Evolutionary conservation across 2,888 invertebrate genomes (phyloP).

Genomic region (Morinoia aosen): DNA sequence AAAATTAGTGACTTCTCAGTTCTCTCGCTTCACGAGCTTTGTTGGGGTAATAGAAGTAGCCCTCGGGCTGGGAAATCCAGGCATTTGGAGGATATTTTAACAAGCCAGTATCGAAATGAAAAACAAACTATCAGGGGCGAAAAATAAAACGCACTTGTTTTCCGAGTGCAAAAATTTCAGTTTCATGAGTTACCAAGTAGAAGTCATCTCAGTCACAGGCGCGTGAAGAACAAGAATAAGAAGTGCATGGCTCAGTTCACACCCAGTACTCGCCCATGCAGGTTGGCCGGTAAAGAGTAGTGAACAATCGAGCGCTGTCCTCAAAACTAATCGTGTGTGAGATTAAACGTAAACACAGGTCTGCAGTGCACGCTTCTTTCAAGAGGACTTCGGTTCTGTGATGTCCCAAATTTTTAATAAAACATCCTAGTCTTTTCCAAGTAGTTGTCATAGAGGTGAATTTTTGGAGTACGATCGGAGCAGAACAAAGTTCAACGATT

Average conservation of each 20-base stretch:
- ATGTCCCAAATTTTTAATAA: not conserved
- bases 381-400: not conserved
- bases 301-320: not conserved
- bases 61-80: not conserved
- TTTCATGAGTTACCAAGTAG: not conserved
- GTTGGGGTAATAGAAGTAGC: too few relatives aligned
- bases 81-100: not conserved
- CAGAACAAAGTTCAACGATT: not conserved
- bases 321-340: constrained; percentile 17
- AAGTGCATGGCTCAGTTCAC: not conserved
- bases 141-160: not conserved
- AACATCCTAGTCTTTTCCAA: not conserved
- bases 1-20: too few relatives aligned
- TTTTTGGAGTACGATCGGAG: not conserved
- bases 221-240: not conserved
- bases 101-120: not conserved
- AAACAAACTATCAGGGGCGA: not conserved
- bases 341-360: not conserved
- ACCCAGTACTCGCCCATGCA: not conserved
- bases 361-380: not conserved
- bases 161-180: not conserved
- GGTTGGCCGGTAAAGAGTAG: not conserved
- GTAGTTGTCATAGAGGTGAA: not conserved
- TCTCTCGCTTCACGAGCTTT: too few relatives aligned
- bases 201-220: not conserved